Conservation (phyloP, 2,888 invertebrate species). For the Agrilus cyanescens region DNA sequence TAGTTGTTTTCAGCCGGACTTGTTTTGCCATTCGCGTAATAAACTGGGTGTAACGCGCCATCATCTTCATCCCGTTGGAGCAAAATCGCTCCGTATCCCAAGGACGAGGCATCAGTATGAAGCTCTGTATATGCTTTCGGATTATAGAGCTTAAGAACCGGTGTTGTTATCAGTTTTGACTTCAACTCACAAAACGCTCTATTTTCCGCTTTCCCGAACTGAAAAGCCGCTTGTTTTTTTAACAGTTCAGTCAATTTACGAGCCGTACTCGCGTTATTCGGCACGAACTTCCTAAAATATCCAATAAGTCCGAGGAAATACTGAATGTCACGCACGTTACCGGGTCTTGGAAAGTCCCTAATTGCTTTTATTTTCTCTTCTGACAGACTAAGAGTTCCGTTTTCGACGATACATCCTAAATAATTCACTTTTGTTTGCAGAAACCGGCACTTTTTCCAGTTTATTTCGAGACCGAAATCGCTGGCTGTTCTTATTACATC, state of each 20-base stretch:
- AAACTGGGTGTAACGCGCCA: too few species aligned
- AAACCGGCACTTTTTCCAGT: conserved; percentile 29
- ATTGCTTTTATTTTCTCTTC: not conserved
- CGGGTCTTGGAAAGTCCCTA: conserved; percentile 3
- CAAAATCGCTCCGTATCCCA: conserved; percentile 4
- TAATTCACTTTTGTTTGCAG: conserved; percentile 13
- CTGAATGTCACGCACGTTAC: conserved; percentile 1
- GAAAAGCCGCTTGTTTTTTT: not conserved
- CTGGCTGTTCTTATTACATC: conserved; percentile 17
- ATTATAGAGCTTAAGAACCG: not conserved
- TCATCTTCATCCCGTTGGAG: too few species aligned
- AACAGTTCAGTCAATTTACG: conserved; percentile 1
- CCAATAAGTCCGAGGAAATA: conserved; percentile 3
- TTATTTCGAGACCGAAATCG: conserved; percentile 21
- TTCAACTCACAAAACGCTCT: not conserved
- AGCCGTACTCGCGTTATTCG: not conserved
- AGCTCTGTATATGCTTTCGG: not conserved
- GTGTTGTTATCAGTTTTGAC: not conserved
- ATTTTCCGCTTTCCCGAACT: not conserved
- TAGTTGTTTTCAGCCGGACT: too few species aligned
- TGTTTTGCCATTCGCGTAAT: too few species aligned
- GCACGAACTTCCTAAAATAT: conserved; percentile 7
- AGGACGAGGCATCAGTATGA: conserved; percentile 4
- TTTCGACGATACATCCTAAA: conserved; percentile 1
- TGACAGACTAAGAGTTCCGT: not conserved